phyloP scores from a whole-genome alignment of 1,140 invertebrate species.

The Danaus melanippus region DNA sequence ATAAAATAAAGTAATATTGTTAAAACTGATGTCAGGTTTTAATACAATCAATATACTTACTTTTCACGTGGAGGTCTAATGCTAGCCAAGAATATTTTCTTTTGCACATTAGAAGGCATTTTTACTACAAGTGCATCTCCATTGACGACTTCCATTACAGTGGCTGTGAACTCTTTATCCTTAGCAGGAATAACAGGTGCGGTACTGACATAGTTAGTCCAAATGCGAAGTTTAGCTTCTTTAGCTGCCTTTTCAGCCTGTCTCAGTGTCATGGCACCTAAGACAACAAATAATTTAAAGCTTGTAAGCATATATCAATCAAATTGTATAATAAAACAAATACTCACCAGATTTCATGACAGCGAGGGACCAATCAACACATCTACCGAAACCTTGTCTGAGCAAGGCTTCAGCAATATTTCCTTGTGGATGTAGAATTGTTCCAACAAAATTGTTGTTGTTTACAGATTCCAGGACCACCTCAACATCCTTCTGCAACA shows the following conservation, averaged over 20 bases:
- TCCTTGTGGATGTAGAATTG: conserved; percentile 92
- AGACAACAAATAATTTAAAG: neutral
- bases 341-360: conserved; percentile 81
- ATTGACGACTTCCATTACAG: conserved; percentile 93
- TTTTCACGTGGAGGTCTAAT: conserved; percentile 91
- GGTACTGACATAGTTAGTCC: conserved; percentile 87
- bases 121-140: conserved; percentile 94
- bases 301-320: neutral
- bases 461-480: conserved; percentile 93
- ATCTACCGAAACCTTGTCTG: conserved; percentile 93
- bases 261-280: conserved; percentile 86
- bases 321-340: conserved; percentile 2
- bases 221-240: conserved; percentile 87
- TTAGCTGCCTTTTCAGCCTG: conserved; percentile 90
- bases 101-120: conserved; percentile 81
- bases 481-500: conserved; percentile 95
- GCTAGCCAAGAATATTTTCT: conserved; percentile 97
- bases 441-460: conserved; percentile 94
- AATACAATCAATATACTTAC: conserved; percentile 33
- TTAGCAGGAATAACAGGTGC: conserved; percentile 80
- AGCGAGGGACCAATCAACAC: conserved; percentile 98
- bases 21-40: neutral
- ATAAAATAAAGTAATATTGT: neutral
- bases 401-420: conserved; percentile 97
- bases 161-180: conserved; percentile 88